phyloP scores from a whole-genome alignment of 2,888 invertebrate genomes.

The Dinocampus coccinellae region DNA sequence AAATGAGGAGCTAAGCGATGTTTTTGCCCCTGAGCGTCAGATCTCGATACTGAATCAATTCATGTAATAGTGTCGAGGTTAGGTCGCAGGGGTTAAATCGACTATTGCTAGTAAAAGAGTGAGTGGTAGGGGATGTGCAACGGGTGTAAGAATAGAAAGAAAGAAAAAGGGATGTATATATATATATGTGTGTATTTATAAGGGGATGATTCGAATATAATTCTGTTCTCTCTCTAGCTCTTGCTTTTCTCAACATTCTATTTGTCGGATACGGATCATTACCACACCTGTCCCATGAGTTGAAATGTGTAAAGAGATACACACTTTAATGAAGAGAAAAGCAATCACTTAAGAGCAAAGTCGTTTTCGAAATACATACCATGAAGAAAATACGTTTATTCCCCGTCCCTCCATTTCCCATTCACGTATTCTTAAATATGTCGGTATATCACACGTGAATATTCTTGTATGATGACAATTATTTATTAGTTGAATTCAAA shows the following conservation, averaged over 20 bases:
- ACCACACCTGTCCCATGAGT: conserved; percentile 65
- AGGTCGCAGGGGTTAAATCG: conserved; percentile 50
- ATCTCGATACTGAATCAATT: conserved; percentile 64
- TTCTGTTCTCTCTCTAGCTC: conserved; percentile 24
- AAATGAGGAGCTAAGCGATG: conserved; percentile 65
- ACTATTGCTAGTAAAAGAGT: conserved; percentile 30
- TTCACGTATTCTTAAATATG: not conserved
- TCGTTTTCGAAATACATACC: conserved; percentile 36
- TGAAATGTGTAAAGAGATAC: conserved; percentile 22
- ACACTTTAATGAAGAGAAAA: conserved; percentile 65
- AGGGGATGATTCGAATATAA: conserved; percentile 4
- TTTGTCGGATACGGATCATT: conserved; percentile 60
- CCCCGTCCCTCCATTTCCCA: not conserved
- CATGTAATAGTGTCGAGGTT: conserved; percentile 62
- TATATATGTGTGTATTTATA: not conserved
- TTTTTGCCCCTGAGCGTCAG: conserved; percentile 52
- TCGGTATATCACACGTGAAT: not conserved
- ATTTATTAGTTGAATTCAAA: not conserved
- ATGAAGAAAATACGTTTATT: conserved; percentile 35
- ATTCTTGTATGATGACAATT: not conserved
- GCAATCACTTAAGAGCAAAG: conserved; percentile 64
- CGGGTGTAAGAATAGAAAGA: not conserved
- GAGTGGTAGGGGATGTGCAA: not conserved
- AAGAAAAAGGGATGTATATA: not conserved
- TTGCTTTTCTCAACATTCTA: conserved; percentile 24